These are phyloP conservation scores for Fulica atra DNA, from an alignment of 2,113 vertebrate species.

Conservation along the genomic window DNA sequence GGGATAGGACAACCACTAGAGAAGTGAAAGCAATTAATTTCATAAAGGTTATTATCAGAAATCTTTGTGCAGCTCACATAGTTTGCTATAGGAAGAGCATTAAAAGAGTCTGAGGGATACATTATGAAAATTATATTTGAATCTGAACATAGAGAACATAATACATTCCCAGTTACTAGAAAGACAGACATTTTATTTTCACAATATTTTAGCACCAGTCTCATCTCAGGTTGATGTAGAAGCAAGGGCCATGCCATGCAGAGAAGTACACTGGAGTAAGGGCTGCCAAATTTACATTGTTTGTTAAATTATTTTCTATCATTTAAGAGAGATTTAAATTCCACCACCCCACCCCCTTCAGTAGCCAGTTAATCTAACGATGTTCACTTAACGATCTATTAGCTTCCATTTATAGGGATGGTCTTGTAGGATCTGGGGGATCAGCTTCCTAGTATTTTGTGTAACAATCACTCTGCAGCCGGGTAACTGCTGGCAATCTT, in stretches of 20 bases:
- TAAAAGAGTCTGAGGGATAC: background rate
- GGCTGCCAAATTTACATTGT: background rate
- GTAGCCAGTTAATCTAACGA: background rate
- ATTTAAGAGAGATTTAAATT: background rate
- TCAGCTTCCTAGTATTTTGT: background rate
- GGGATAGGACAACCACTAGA: background rate
- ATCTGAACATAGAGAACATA: background rate
- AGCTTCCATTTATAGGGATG: background rate
- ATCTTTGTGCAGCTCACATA: background rate
- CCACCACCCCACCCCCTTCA: background rate
- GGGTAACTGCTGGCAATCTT: background rate
- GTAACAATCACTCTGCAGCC: background rate
- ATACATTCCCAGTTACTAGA: background rate
- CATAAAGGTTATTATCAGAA: background rate
- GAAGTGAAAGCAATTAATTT: background rate
- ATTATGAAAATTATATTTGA: background rate
- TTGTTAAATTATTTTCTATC: background rate
- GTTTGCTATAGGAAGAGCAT: background rate
- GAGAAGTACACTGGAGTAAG: background rate
- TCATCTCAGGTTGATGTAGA: background rate
- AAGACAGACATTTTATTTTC: background rate
- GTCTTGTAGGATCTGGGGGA: background rate
- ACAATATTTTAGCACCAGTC: background rate
- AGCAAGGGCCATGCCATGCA: background rate
- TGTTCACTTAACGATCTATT: background rate